phyloP scores from a whole-genome alignment of 2,888 invertebrate genomes.

The Pocota personata region DNA sequence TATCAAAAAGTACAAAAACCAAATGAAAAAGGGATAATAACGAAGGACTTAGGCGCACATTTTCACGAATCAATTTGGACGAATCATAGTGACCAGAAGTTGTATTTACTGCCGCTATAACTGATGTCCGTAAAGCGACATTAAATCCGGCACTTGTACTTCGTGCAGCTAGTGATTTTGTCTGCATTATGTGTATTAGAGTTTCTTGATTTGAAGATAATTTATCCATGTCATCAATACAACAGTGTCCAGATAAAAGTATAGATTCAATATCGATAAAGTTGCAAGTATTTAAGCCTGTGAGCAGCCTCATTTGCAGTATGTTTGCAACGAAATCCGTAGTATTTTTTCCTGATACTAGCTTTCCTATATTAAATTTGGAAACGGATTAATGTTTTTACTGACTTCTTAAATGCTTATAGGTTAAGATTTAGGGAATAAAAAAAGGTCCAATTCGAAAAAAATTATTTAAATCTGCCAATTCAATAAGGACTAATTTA shows the following conservation, averaged over 20 bases:
- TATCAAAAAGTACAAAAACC: slow-evolving; percentile 94
- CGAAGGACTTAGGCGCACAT: slow-evolving; percentile 93
- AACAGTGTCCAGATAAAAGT: slow-evolving; percentile 94
- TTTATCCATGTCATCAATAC: slow-evolving; percentile 98
- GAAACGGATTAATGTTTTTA: neutral
- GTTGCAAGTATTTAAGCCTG: neutral
- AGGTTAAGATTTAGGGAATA: too few relatives aligned
- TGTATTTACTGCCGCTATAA: slow-evolving; percentile 97
- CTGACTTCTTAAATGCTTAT: too few relatives aligned
- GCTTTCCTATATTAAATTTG: slow-evolving; percentile 6
- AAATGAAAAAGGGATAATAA: slow-evolving; percentile 96
- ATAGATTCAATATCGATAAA: slow-evolving; percentile 91
- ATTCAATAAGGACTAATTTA: too few relatives aligned
- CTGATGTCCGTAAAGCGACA: slow-evolving; percentile 91
- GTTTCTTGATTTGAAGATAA: slow-evolving; percentile 91
- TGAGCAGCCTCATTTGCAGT: neutral
- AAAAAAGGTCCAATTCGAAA: too few relatives aligned
- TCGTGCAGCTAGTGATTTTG: slow-evolving; percentile 94
- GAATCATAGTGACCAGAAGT: slow-evolving; percentile 94
- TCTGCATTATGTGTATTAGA: slow-evolving; percentile 97
- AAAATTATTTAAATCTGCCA: too few relatives aligned
- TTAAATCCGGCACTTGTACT: slow-evolving; percentile 94
- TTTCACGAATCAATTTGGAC: slow-evolving; percentile 93
- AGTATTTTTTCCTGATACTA: slow-evolving; percentile 16
- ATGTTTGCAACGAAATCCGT: neutral